Conservation (phyloP, 2,888 invertebrate species). For the Cantharis flavilabris region DNA sequence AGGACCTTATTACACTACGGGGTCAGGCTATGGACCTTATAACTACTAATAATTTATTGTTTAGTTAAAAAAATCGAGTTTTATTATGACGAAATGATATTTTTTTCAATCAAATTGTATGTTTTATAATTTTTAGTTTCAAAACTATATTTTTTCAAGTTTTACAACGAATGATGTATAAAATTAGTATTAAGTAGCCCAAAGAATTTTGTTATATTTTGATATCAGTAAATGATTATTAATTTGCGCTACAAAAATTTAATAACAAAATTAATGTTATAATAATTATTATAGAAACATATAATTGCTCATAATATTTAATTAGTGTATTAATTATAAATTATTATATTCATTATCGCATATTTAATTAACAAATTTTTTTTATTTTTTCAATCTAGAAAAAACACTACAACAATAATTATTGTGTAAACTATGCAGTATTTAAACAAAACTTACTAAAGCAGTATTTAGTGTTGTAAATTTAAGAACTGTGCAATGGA, state of each 20-base stretch:
- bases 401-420: background rate
- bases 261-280: background rate
- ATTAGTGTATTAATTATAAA: background rate
- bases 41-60: conserved; percentile 72
- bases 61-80: background rate
- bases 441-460: background rate
- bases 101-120: background rate
- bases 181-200: background rate
- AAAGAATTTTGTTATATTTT: background rate
- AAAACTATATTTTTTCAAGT: background rate
- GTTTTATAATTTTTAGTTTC: background rate
- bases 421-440: background rate
- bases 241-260: background rate
- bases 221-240: background rate
- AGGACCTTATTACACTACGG: conserved; percentile 85
- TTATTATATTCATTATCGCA: background rate
- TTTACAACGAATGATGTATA: background rate
- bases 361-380: background rate
- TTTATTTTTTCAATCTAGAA: background rate
- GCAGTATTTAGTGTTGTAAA: background rate
- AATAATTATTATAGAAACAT: background rate
- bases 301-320: background rate
- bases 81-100: background rate
- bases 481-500: background rate
- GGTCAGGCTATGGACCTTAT: conserved; percentile 91